Base-by-base conservation (phyloP, 2,113 vertebrate genomes). In the Hydropotes inermis region DNA sequence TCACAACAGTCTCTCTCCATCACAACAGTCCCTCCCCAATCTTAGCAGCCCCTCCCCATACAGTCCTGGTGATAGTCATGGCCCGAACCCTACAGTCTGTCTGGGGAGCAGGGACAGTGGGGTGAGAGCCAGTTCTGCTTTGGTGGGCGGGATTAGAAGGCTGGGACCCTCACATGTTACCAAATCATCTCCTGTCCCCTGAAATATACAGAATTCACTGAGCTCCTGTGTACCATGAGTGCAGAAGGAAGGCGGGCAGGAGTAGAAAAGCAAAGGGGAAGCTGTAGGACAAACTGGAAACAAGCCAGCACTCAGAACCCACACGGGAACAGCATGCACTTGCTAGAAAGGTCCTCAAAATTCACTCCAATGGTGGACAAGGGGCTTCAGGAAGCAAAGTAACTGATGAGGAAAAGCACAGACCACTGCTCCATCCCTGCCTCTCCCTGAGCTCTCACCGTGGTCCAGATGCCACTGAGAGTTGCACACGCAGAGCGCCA, bases 401-500 rank as follows among this genome's bases (percentile, higher is more conserved):
- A 14, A 25, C 30, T 25, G 17, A 58, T 33, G 70, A 12, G 33
- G 36, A 39, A 70, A 25, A 57, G 58, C 84, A 19, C 7, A 13
- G 15, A 79, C 14, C 0, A 4, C 76, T 30, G 43, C 43, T 30
- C 16, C 78, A 12, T 19, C 28, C 9, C 47, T 33, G 10, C 28
- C 47, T 30, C 28, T 33, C 1, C 0, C 2, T 1, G 39, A 25
- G 58, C 19, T 1, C 89, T 23, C 5, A 2, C 74, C 16, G 4
- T 2, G 3, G 61, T 28, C 30, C 78, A 36, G 45, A 28, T 7
- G 14, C 54, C 3, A 10, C 12, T 3, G 1, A 7, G 14, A 27
- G 15, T 30, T 5, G 6, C 21, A 7, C 9, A 0, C 45, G 4
- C 10, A 0, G 17, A 0, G 0, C 0, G 0, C 10, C 2, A 1